Evolutionary conservation across 2,888 invertebrate species (phyloP), one percentile per base, ranked within the genome.

Genomic region (Dyspetes luteomarginatus): DNA sequence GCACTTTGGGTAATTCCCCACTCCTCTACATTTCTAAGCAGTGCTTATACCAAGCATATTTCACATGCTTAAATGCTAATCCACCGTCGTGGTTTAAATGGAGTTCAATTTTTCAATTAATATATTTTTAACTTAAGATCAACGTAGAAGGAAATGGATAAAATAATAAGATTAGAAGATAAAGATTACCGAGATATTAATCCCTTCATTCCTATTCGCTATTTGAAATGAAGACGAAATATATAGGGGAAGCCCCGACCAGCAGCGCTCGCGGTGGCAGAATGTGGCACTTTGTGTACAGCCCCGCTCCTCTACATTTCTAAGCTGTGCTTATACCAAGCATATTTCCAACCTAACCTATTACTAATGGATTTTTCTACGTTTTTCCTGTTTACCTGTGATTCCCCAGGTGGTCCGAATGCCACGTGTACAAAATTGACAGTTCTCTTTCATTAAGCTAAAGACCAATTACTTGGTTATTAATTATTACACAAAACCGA

Each of bases 181-280:
- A 36, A 36, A 36, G 48, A 12, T 9, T 15, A 48, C 19, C n/a
- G 48, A 48, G 48, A 48, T 48, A 48, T 48, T 48, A 48, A 48
- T 41, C n/a, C n/a, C 36, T 12, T 41, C 1, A 12, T 7, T 2
- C 12, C 36, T 5, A 4, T 7, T 36, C 36, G 3, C 9, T 36
- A 12, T 12, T 7, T 36, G 7, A 12, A 12, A 36, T 1, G 36
- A 7, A 12, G 12, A 36, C 36, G 36, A 36, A 7, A 36, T 36
- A 12, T 36, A 12, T 36, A 12, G 36, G 36, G 36, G 36, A 36
- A 36, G 7, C 36, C 36, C 12, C 36, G 12, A 12, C 9, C 36
- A 12, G 1, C 9, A 36, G 2, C 12, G 36, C 36, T 12, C 36
- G 9, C 4, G 36, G 36, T 36, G 36, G 36, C 36, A 12, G 0